These are phyloP conservation scores for Margaritifera margaritifera DNA, from an alignment of 2,888 invertebrate genomes.

Conservation along the genomic window DNA sequence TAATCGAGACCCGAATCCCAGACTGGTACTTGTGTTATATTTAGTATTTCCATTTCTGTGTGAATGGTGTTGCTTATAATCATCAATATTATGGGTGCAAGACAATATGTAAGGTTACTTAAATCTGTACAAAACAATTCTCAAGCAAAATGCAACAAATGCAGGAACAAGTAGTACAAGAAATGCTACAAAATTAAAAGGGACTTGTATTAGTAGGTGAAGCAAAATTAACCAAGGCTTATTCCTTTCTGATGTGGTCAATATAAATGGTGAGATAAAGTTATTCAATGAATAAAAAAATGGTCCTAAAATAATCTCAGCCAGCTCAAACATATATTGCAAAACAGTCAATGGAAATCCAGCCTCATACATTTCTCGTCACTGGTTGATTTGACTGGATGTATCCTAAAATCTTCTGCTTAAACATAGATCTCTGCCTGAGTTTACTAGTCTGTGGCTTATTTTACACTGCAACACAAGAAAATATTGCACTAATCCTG, in stretches of 20 bases:
- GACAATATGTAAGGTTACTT: conserved; percentile 21
- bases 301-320: conserved; percentile 32
- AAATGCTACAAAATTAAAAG: conserved; percentile 23
- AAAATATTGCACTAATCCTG: too few species aligned
- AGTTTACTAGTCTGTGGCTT: too few species aligned
- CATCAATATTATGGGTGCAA: neutral
- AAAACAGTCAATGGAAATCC: conserved; percentile 18
- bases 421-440: too few species aligned
- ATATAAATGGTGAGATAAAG: conserved; percentile 33
- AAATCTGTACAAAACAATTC: conserved; percentile 37
- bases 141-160: conserved; percentile 28
- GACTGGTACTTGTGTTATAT: neutral
- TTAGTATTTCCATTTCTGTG: neutral
- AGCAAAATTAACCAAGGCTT: conserved; percentile 13
- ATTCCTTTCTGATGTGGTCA: conserved; percentile 34
- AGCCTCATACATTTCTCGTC: neutral
- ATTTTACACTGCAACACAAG: too few species aligned
- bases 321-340: conserved; percentile 22
- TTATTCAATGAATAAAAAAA: conserved; percentile 31
- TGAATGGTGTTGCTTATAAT: neutral
- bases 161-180: conserved; percentile 32
- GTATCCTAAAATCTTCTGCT: too few species aligned
- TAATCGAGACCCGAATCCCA: neutral
- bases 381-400: neutral
- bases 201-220: conserved; percentile 15